Percentiles rank a stretch among this genome's conserved stretches.
Evolutionary conservation across 2,113 vertebrate species (phyloP).

Genomic region (Esox niger): DNA sequence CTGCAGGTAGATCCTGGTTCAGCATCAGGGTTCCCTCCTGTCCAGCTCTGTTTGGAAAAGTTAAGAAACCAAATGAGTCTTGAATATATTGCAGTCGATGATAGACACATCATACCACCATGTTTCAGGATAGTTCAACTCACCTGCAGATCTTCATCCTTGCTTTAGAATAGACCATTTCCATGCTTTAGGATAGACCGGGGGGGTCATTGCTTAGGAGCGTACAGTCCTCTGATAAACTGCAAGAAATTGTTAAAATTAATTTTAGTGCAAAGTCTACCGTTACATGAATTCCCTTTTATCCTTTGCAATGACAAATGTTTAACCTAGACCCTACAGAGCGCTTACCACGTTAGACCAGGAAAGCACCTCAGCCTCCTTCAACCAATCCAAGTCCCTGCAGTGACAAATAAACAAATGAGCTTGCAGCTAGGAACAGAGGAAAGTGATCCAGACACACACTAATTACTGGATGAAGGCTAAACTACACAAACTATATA

Average conservation of each 20-base stretch:
- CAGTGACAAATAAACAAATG: conserved; percentile 58
- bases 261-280: neutral
- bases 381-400: conserved; percentile 59
- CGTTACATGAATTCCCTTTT: neutral
- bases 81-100: too few species aligned
- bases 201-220: neutral
- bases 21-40: neutral
- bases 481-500: neutral
- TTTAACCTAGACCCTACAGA: neutral
- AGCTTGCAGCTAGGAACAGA: conserved; percentile 44
- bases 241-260: neutral
- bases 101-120: neutral
- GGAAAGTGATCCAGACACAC: neutral
- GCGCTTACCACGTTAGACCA: conserved; percentile 34
- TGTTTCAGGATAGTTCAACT: neutral
- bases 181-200: neutral
- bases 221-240: conserved; percentile 5
- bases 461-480: neutral
- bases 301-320: neutral
- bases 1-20: neutral
- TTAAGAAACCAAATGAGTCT: neutral
- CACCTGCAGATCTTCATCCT: too few species aligned
- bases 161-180: neutral
- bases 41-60: neutral
- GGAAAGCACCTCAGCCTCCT: conserved; percentile 59